Base-by-base conservation (phyloP, 2,888 invertebrate species). In the Ferdinandea cuprea region DNA sequence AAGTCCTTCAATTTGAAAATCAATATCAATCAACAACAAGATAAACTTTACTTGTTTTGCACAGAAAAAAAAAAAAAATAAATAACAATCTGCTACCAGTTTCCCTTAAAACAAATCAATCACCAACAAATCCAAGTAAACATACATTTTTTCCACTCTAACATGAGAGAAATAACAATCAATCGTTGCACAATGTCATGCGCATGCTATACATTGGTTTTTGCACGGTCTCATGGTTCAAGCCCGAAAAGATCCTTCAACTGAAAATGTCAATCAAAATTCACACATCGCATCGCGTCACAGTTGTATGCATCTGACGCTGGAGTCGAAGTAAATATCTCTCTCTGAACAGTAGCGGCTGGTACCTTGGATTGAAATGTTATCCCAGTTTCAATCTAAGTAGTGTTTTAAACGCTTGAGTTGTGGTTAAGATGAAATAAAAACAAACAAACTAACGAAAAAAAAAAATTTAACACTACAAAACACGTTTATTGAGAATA, bases 181-280 rank as follows among this genome's bases (percentile, higher is more conserved):
- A 56, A 46, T 66, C 50, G 9, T 66, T 66, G 15, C 32, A 35
- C 58, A 74, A 21, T 21, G 42, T 50, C 50, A 9, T 50, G 40
- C 15, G 40, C 50, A 9, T 50, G 40, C 15, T 40, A 28, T 5
- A 42, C 17, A n/a, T 32, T 66, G 42, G 19, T 44, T 58, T 35
- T 32, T 40, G 48, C 35, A 17, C 21, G 28, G 21, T 25, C 56
- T 37, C 56, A 19, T 28, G 40, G 58, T 42, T 19, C 54, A 15
- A 66, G 28, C 21, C 1, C 68, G 19, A 68, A 61, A 21, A 68
- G 28, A 68, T 76, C 73, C 73, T 76, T 76, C 76, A 76, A 61
- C 44, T 46, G 30, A 52, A 52, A 76, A 68, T 76, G 68, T 76
- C 76, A 76, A 68, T 76, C 76, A 74, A 66, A 32, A 52, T n/a